Evolutionary conservation across 2,113 vertebrate species (phyloP).

Genomic region (Bubo blakistoni): DNA sequence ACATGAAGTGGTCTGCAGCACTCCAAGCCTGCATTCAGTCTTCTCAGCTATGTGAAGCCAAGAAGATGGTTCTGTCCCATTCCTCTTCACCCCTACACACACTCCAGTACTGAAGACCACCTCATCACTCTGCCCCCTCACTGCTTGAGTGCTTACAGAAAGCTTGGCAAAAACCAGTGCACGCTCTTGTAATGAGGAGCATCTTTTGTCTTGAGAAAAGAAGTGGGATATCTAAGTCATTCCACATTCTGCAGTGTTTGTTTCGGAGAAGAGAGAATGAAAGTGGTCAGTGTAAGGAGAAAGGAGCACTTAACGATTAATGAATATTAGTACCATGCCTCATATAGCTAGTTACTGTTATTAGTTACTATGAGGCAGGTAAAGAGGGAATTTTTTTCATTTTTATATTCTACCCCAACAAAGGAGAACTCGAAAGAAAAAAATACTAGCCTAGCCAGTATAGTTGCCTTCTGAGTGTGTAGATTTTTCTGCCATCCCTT

Average conservation of each 20-base stretch:
- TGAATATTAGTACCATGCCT: not conserved
- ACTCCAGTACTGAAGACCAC: not conserved
- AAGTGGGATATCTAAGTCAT: not conserved
- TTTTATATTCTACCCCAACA: not conserved
- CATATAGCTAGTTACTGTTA: not conserved
- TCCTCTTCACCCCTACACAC: not conserved
- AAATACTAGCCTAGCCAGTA: not conserved
- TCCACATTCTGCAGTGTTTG: not conserved
- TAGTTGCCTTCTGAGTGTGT: not conserved
- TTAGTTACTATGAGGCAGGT: not conserved
- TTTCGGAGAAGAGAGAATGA: not conserved
- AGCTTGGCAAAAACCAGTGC: not conserved
- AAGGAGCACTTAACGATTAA: not conserved
- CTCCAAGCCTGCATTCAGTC: not conserved
- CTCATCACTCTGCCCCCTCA: not conserved
- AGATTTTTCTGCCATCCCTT: not conserved
- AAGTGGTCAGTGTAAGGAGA: not conserved
- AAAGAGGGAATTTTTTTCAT: not conserved
- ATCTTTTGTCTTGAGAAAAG: not conserved
- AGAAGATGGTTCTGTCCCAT: not conserved
- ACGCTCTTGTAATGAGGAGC: accelerated
- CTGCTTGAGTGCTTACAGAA: accelerated
- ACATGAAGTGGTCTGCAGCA: accelerated
- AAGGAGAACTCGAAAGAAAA: not conserved
- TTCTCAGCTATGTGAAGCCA: accelerated